These are phyloP conservation scores for Porites evermanni DNA, from an alignment of 92 coral and sea anemone genomes.

Conservation along the genomic window DNA sequence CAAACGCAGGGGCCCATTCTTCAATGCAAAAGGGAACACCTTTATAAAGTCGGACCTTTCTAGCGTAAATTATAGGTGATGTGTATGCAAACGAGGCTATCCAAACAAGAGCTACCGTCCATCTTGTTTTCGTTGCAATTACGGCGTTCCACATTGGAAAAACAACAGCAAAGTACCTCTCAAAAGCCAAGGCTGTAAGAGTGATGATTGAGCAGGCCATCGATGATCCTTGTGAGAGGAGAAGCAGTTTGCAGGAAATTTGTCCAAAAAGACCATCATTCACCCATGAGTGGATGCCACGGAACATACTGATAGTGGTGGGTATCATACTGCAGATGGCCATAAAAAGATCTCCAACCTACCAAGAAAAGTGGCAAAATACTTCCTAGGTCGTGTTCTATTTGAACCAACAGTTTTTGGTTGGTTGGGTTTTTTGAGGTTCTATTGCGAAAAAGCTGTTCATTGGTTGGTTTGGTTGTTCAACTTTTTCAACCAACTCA, in stretches of 20 bases:
- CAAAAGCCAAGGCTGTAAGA: slow-evolving; percentile 71
- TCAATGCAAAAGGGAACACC: slow-evolving; percentile 41
- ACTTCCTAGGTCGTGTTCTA: too few species aligned
- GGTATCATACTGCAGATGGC: slow-evolving; percentile 45
- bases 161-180: slow-evolving; percentile 72
- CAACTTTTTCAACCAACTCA: too few species aligned
- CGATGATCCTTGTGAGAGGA: slow-evolving; percentile 51
- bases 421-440: too few species aligned
- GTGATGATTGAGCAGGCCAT: slow-evolving; percentile 78
- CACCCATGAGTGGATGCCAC: not conserved
- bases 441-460: too few species aligned
- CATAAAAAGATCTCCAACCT: slow-evolving; percentile 61
- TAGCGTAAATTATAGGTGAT: slow-evolving; percentile 49
- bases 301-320: slow-evolving; percentile 5
- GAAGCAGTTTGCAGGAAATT: slow-evolving; percentile 54
- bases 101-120: slow-evolving; percentile 53
- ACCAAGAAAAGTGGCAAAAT: too few species aligned
- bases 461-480: too few species aligned
- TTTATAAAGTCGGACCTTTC: slow-evolving; percentile 2
- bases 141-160: slow-evolving; percentile 55
- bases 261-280: slow-evolving; percentile 50
- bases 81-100: slow-evolving; percentile 20
- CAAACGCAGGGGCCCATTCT: slow-evolving; percentile 55
- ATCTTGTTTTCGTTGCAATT: slow-evolving; percentile 32
- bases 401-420: too few species aligned